Evolutionary conservation across 2,888 invertebrate species (phyloP), one percentile per base, ranked within the genome.

Genomic region (Ornithoptera alexandrae): DNA sequence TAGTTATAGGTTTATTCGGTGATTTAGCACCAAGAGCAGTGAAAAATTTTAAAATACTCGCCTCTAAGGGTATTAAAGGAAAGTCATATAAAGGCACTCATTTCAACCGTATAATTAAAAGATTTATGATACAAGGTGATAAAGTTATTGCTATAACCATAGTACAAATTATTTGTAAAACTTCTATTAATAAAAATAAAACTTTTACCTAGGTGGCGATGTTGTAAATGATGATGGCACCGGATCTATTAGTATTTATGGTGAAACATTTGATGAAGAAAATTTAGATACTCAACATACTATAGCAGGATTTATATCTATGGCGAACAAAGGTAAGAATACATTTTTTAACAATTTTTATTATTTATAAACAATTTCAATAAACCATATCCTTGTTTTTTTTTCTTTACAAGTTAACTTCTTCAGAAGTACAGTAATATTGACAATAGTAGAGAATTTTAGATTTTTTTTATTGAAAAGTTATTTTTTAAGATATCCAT

Each of bases 91-190:
- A 95, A 75, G 97, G 96, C 18, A 94, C 96, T 5, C 94, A 90
- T 75, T 97, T 98, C 85, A 97, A 97, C 88, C 94, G 98, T 20
- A 95, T 98, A 69, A 96, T 98, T 75, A 95, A 96, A 84, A 94
- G 97, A 75, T 98, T 98, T 85, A 97, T 98, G 95, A 95, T 98
- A 78, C 98, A 98, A 94, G 98, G 97, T 97, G 80, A 78, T 78
- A 72, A 68, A 50, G 15, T 18, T 50, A 17, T 50, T 46, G n/a
- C 18, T 57, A 8, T 20, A 8, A 20, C 2, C 7, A n/a, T 20
- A 20, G 8, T 18, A 57, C n/a, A 57, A 57, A 20, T 20, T 8
- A 6, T 57, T 7, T 56, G 18, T 57, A 7, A 18, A 20, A 57
- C n/a, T 57, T 57, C 2, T 36, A 60, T 60, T 60, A 60, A 30